A percentile compares a stretch with the other conserved stretches of the same genome.
These are phyloP conservation scores for Pemphredon lugubris DNA, from an alignment of 2,888 invertebrate genomes.

Conservation along the genomic window DNA sequence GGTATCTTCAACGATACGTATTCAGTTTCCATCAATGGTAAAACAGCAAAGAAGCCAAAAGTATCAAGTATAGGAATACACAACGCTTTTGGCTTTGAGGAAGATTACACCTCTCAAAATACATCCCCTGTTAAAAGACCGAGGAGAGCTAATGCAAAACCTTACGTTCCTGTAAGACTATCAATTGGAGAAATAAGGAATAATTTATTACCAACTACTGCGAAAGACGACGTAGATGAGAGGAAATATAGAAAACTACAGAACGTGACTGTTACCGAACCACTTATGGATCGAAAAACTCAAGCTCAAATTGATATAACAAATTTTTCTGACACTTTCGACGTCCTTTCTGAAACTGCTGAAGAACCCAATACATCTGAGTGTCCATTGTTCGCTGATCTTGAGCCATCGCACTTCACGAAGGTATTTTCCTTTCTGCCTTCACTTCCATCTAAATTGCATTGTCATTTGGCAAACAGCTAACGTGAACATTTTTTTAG, in stretches of 20 bases:
- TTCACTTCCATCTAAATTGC: conserved; percentile 2
- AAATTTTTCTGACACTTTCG: conserved; percentile 72
- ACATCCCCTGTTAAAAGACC: neutral
- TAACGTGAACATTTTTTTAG: conserved; percentile 56
- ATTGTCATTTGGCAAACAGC: neutral
- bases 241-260: too few relatives aligned
- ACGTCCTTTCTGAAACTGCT: conserved; percentile 53
- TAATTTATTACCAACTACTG: conserved; percentile 34
- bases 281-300: too few relatives aligned
- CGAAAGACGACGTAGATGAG: too few relatives aligned
- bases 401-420: conserved; percentile 70
- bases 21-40: conserved; percentile 59
- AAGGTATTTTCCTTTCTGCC: conserved; percentile 57
- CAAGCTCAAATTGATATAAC: conserved; percentile 38
- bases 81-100: conserved; percentile 74
- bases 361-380: conserved; percentile 35
- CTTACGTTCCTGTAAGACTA: conserved; percentile 46
- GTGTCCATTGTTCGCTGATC: conserved; percentile 69
- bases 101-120: conserved; percentile 39
- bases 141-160: neutral
- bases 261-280: too few relatives aligned
- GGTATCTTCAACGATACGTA: conserved; percentile 71
- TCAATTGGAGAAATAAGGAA: conserved; percentile 59
- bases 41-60: conserved; percentile 32
- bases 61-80: conserved; percentile 46